Percentiles rank a stretch among this genome's conserved stretches.
phyloP scores from a whole-genome alignment of 2,797 vertebrate genomes.

The Enteromius mattozi region DNA sequence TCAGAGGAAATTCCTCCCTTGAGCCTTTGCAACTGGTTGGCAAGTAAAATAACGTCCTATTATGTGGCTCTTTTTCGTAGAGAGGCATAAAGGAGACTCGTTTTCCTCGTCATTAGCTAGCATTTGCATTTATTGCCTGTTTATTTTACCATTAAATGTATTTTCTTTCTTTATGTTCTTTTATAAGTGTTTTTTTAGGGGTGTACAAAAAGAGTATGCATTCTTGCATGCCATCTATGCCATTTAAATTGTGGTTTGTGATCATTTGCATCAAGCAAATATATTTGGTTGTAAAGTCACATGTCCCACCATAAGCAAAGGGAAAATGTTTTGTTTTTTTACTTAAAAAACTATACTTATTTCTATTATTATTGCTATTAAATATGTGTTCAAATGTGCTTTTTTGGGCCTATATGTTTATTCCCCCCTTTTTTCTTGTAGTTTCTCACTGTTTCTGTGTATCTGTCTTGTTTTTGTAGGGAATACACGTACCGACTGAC shows the following conservation, averaged over 20 bases:
- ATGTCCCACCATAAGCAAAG: neutral
- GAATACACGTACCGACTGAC: slow-evolving; percentile 34
- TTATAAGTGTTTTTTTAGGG: slow-evolving; percentile 4
- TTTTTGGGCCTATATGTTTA: neutral
- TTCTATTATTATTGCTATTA: neutral
- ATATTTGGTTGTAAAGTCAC: slow-evolving; percentile 1
- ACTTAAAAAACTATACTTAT: neutral
- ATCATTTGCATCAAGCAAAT: neutral
- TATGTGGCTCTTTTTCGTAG: slow-evolving; percentile 13
- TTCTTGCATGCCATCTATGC: slow-evolving; percentile 14
- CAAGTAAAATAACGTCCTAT: slow-evolving; percentile 39
- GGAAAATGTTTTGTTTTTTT: neutral
- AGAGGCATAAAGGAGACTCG: slow-evolving; percentile 24
- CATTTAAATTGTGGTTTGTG: neutral
- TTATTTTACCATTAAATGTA: slow-evolving; percentile 41
- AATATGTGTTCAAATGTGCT: neutral
- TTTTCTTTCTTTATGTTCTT: slow-evolving; percentile 7
- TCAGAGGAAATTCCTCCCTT: slow-evolving; percentile 41
- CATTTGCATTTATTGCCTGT: slow-evolving; percentile 37
- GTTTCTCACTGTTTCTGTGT: neutral
- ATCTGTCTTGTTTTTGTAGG: slow-evolving; percentile 21
- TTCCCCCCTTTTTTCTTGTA: neutral
- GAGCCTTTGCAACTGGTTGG: slow-evolving; percentile 41
- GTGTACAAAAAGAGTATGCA: neutral
- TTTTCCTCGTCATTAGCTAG: slow-evolving; percentile 29